Conservation (phyloP, 2,888 invertebrate genomes). For the Aphodius sticticus region DNA sequence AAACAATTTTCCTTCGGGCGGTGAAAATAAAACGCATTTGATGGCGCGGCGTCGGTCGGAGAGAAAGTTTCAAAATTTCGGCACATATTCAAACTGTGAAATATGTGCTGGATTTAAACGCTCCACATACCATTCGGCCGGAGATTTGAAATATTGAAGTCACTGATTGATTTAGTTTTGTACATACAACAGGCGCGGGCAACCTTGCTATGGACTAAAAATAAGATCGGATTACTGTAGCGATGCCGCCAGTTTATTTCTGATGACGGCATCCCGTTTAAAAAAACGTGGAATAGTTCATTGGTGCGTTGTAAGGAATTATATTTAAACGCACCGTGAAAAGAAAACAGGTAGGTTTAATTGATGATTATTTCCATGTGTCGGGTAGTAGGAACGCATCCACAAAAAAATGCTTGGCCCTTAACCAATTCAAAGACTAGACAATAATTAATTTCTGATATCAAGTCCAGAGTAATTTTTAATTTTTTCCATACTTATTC, state of each 20-base stretch:
- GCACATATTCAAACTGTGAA: not conserved
- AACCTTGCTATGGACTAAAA: not conserved
- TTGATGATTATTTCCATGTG: too few species aligned
- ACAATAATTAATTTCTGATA: too few species aligned
- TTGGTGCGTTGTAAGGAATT: not conserved
- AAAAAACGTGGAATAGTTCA: not conserved
- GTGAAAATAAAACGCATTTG: conserved; percentile 19
- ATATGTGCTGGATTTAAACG: conserved; percentile 4
- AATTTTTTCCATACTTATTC: too few species aligned
- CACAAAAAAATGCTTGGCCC: too few species aligned
- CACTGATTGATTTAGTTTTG: not conserved
- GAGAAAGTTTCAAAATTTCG: conserved; percentile 14
- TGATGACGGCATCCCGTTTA: not conserved
- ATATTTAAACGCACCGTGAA: not conserved
- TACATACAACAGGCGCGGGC: not conserved
- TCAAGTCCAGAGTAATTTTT: too few species aligned
- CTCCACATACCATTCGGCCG: not conserved
- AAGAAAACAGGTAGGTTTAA: not conserved
- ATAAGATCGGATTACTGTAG: not conserved
- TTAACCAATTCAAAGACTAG: too few species aligned
- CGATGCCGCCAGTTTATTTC: not conserved
- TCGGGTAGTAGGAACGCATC: too few species aligned
- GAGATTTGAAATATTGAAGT: not conserved
- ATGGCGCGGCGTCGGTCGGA: not conserved
- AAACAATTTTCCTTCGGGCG: conserved; percentile 13